Conservation (phyloP, 1,140 invertebrate species). For the Bombus huntii region DNA sequence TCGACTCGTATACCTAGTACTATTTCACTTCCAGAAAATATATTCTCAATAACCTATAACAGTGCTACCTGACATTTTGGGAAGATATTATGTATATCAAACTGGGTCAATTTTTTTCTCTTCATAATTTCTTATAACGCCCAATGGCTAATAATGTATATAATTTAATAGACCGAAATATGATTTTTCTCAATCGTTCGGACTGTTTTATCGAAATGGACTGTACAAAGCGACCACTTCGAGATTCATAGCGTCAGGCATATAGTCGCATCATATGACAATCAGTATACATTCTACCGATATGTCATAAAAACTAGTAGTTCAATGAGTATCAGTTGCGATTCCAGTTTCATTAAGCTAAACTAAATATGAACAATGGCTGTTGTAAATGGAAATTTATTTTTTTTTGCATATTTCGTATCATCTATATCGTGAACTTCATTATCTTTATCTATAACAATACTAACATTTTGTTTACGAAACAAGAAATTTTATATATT, state of each 20-base stretch:
- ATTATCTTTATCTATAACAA: conserved; percentile 50
- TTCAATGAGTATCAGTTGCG: conserved; percentile 5
- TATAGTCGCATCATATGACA: conserved; percentile 74
- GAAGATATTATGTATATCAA: conserved; percentile 67
- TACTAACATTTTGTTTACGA: conserved; percentile 19
- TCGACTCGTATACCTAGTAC: conserved; percentile 42
- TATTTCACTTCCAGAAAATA: conserved; percentile 50
- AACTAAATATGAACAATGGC: not conserved
- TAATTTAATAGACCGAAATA: conserved; percentile 61
- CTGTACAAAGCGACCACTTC: conserved; percentile 67
- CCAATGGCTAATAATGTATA: conserved; percentile 71
- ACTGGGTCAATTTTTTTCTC: conserved; percentile 73
- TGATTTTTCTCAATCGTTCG: not conserved
- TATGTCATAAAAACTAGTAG: conserved; percentile 45
- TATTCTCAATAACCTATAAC: conserved; percentile 64
- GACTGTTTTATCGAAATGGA: conserved; percentile 44
- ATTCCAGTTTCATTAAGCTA: not conserved
- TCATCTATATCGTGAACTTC: conserved; percentile 10
- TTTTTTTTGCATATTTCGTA: not conserved
- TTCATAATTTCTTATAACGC: conserved; percentile 73
- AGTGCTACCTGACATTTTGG: conserved; percentile 18
- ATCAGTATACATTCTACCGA: conserved; percentile 63
- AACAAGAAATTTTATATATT: not conserved
- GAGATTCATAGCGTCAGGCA: conserved; percentile 56
- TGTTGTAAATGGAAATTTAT: not conserved